Conservation (phyloP, 2,888 invertebrate species). For the Thelaira solivaga region DNA sequence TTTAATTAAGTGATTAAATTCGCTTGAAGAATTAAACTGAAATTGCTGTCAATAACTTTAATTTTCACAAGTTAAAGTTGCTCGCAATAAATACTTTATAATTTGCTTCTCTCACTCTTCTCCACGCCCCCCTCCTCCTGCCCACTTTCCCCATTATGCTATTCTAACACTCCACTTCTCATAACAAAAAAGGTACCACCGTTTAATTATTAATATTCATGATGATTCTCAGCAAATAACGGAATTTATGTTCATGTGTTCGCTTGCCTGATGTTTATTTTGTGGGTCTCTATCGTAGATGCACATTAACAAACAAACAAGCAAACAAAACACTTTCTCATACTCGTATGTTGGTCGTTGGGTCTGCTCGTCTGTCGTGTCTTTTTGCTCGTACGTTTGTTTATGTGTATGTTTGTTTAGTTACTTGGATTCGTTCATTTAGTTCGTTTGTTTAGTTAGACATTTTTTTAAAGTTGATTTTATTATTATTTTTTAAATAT, state of each 20-base stretch:
- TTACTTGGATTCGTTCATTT: background rate
- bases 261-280: background rate
- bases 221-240: conserved; percentile 46
- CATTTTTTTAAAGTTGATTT: conserved; percentile 15
- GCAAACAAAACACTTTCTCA: background rate
- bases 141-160: background rate
- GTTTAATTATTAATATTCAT: conserved; percentile 54
- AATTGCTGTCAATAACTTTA: background rate
- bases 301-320: background rate
- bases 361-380: background rate
- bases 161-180: background rate
- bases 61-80: background rate
- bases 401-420: background rate
- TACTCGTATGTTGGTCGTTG: background rate
- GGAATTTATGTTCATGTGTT: conserved; percentile 33
- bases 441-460: conserved; percentile 4
- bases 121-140: background rate
- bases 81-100: background rate
- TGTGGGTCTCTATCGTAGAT: background rate
- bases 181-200: conserved; percentile 15
- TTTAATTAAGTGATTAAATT: background rate
- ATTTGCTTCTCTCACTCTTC: conserved; percentile 13
- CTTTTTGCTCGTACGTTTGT: background rate
- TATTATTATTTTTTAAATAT: conserved; percentile 17
- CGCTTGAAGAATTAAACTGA: too few relatives aligned